Conservation (phyloP, 2,797 vertebrate genomes). For the Emydoidea blandingii region DNA sequence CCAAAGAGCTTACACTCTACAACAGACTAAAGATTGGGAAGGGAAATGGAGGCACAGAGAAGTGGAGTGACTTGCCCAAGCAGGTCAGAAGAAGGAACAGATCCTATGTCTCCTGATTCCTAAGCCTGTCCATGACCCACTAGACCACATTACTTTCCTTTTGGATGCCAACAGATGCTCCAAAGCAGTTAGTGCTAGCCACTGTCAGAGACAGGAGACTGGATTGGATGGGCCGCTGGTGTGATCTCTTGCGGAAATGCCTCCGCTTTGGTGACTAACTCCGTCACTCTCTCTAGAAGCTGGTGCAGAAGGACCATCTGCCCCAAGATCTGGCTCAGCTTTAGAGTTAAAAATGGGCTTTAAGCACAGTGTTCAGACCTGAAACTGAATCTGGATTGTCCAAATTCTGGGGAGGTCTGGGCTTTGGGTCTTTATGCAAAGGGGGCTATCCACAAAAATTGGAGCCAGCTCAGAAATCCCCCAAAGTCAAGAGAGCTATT, state of each 20-base stretch:
- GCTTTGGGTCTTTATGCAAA: neutral
- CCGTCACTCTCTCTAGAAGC: neutral
- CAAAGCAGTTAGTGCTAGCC: neutral
- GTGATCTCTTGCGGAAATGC: neutral
- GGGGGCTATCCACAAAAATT: neutral
- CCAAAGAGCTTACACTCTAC: neutral
- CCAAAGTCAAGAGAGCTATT: neutral
- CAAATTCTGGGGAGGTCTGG: neutral
- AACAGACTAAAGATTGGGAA: neutral
- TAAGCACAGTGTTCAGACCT: neutral
- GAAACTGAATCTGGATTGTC: neutral
- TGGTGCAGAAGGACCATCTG: neutral
- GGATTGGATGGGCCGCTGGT: neutral
- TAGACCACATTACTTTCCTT: neutral
- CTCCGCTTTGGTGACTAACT: neutral
- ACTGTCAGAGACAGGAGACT: neutral
- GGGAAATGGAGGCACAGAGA: neutral
- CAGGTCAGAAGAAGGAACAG: neutral
- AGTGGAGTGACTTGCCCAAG: neutral
- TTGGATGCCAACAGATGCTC: neutral
- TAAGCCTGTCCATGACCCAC: neutral
- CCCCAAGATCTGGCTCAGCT: neutral
- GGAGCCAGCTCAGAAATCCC: neutral
- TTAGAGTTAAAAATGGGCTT: neutral
- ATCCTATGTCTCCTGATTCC: neutral